These are phyloP conservation scores for Albula goreensis DNA, from an alignment of 2,113 vertebrate genomes.

Conservation along the genomic window DNA sequence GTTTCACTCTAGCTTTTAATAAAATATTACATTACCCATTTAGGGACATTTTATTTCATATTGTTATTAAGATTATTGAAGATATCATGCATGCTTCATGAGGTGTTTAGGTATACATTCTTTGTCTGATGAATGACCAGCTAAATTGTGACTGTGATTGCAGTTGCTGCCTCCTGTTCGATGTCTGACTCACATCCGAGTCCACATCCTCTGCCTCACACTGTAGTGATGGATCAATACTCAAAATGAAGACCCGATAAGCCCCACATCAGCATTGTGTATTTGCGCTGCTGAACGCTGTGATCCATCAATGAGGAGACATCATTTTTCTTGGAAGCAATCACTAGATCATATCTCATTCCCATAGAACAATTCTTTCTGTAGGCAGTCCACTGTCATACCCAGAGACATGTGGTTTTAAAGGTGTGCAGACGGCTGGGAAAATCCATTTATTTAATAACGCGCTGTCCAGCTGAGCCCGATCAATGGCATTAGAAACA, in stretches of 20 bases:
- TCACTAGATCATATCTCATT: conserved; percentile 21
- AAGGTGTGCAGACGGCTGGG: conserved; percentile 73
- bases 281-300: not conserved
- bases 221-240: conserved; percentile 13
- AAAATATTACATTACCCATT: too few relatives aligned
- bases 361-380: conserved; percentile 22
- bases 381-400: conserved; percentile 61
- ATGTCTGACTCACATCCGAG: not conserved
- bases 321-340: not conserved
- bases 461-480: conserved; percentile 71
- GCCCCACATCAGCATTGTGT: not conserved
- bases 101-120: not conserved
- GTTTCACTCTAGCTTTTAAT: too few relatives aligned
- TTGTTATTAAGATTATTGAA: not conserved
- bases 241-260: not conserved
- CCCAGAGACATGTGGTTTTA: conserved; percentile 66
- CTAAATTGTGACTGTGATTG: not conserved
- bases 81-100: not conserved
- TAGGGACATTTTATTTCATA: too few relatives aligned
- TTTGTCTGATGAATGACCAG: not conserved
- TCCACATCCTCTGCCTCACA: not conserved
- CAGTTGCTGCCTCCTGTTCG: not conserved
- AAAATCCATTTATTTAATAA: conserved; percentile 73
- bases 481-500: conserved; percentile 76
- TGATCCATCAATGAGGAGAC: not conserved